Evolutionary conservation across 2,113 vertebrate genomes (phyloP), one percentile per base, ranked within the genome.

Genomic region (Scomber scombrus): DNA sequence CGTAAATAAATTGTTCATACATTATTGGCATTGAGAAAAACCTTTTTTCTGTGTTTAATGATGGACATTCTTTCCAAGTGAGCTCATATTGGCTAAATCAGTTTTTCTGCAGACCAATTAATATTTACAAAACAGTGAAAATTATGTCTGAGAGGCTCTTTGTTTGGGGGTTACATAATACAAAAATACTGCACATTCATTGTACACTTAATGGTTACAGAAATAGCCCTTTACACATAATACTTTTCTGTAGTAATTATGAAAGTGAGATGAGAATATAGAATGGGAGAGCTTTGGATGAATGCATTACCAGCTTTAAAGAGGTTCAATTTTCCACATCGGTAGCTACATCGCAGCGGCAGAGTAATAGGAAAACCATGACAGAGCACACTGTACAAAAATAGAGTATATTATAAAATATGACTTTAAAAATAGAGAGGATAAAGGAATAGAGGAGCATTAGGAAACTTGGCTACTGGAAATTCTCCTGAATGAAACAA

Each of bases 121-220:
- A 31, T 8, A 31, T 50, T 51, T 62, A 68, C 66, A 62, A 81
- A 81, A 65, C 31, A 68, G 34, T 66, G 52, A 75, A 60, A 75
- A 79, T 61, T 49, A 68, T 54, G 16, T 80, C 21, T 13, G 49
- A 86, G 23, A 83, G 51, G 63, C 56, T 87, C 60, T 88, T 91
- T 91, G 86, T 91, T 85, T 54, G 13, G 26, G 19, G 49, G 79
- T 90, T 91, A 88, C 46, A 79, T 89, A 87, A 91, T 60, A 82
- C 52, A 79, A 83, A 86, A 88, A 84, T 80, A 81, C 75, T 81
- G 84, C 80, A 90, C 66, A 82, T 77, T 78, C 51, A 91, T 90
- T 83, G 64, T 43, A 80, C 40, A 88, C 21, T 57, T 47, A 4
- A 31, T 71, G 31, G 60, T 77, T 75, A 82, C 80, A 84, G 67